phyloP scores from a whole-genome alignment of 2,797 vertebrate genomes.

The Sebastes diploproa region DNA sequence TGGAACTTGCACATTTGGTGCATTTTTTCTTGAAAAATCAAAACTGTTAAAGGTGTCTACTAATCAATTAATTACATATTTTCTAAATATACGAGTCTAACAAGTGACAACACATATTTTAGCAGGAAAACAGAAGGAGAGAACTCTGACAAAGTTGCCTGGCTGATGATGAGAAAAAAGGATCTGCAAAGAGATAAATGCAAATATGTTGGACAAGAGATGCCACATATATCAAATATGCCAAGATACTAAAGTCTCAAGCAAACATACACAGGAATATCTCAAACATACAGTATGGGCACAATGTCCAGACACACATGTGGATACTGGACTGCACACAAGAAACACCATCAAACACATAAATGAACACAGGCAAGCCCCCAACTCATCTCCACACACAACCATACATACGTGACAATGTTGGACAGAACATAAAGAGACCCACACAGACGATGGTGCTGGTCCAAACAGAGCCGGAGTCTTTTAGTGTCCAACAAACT shows the following conservation, averaged over 20 bases:
- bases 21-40: background rate
- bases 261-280: constrained; percentile 12
- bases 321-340: constrained; percentile 34
- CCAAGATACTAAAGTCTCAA: constrained; percentile 1
- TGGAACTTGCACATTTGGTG: background rate
- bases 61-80: background rate
- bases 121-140: background rate
- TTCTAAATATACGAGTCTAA: background rate
- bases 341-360: constrained; percentile 47
- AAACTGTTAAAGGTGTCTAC: background rate
- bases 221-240: background rate
- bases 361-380: constrained; percentile 32
- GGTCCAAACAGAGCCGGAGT: constrained; percentile 47
- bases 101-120: background rate
- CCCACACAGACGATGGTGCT: constrained; percentile 45
- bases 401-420: constrained; percentile 31
- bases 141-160: background rate
- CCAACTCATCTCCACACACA: constrained; percentile 43
- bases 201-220: constrained; percentile 1
- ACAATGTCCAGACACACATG: constrained; percentile 19
- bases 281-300: constrained; percentile 10
- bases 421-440: constrained; percentile 54
- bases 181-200: background rate
- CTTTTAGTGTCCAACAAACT: constrained; percentile 68
- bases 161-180: background rate